Conservation (phyloP, 2,888 invertebrate genomes). For the Brachyptera risi region DNA sequence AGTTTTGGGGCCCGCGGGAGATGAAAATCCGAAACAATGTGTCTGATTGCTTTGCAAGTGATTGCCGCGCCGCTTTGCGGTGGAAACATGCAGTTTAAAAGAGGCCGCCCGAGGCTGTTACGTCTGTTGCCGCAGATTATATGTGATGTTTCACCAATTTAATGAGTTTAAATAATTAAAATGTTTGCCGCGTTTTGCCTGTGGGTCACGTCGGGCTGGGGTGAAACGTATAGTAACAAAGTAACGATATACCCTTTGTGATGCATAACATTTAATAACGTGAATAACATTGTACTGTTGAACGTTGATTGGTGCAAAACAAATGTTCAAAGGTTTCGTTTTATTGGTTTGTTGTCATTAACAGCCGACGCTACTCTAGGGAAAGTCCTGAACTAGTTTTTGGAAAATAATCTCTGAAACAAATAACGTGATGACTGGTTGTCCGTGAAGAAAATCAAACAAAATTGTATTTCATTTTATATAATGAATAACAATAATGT, state of each 20-base stretch:
- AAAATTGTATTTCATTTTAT: too few species aligned
- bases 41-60: not conserved
- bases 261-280: conserved; percentile 4
- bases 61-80: conserved; percentile 8
- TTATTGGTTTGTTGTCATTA: conserved; percentile 8
- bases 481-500: too few species aligned
- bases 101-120: not conserved
- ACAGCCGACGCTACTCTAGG: conserved; percentile 4
- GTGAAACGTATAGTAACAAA: conserved; percentile 1
- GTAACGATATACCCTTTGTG: conserved; percentile 3
- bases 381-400: not conserved
- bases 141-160: not conserved
- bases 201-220: not conserved
- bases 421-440: not conserved
- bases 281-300: not conserved
- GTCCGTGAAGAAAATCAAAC: not conserved
- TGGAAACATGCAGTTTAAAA: not conserved
- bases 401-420: not conserved
- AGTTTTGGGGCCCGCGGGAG: not conserved
- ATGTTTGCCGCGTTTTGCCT: not conserved
- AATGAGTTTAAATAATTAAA: conserved; percentile 19
- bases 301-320: not conserved
- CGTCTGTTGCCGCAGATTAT: not conserved
- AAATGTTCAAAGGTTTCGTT: not conserved
- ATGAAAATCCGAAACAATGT: conserved; percentile 1